These are phyloP conservation scores for Mercenaria mercenaria DNA, from an alignment of 1,140 invertebrate genomes.

Conservation along the genomic window DNA sequence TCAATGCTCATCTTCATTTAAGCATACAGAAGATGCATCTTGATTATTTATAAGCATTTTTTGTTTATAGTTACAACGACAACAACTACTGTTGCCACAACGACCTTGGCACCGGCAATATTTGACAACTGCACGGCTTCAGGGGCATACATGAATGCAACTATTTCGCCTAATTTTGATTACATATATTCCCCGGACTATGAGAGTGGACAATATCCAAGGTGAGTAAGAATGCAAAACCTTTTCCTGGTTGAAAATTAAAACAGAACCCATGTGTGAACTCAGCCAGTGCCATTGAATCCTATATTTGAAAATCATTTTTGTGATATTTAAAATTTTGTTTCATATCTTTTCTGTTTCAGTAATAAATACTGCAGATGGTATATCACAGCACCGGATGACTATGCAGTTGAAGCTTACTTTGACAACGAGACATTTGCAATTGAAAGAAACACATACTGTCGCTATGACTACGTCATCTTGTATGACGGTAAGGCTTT, in stretches of 20 bases:
- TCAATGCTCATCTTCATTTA: too few relatives aligned
- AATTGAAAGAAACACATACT: background rate
- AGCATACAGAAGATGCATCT: too few relatives aligned
- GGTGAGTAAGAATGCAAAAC: too few relatives aligned
- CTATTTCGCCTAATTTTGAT: background rate
- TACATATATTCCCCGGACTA: background rate
- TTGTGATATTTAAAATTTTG: too few relatives aligned
- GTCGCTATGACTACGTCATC: constrained; percentile 4
- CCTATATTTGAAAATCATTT: too few relatives aligned
- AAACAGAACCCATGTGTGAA: too few relatives aligned
- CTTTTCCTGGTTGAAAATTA: too few relatives aligned
- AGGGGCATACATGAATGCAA: background rate
- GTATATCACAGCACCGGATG: background rate
- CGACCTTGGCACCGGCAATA: background rate
- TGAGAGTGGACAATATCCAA: background rate
- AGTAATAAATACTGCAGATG: background rate
- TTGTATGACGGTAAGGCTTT: background rate
- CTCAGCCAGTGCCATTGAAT: too few relatives aligned
- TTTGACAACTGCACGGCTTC: background rate
- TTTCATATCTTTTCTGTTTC: background rate
- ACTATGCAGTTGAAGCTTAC: background rate
- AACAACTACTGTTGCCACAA: background rate
- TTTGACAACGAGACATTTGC: background rate
- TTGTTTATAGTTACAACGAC: background rate
- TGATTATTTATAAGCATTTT: too few relatives aligned